phyloP scores from a whole-genome alignment of 2,888 invertebrate species.

The Hoplodrina ambigua region DNA sequence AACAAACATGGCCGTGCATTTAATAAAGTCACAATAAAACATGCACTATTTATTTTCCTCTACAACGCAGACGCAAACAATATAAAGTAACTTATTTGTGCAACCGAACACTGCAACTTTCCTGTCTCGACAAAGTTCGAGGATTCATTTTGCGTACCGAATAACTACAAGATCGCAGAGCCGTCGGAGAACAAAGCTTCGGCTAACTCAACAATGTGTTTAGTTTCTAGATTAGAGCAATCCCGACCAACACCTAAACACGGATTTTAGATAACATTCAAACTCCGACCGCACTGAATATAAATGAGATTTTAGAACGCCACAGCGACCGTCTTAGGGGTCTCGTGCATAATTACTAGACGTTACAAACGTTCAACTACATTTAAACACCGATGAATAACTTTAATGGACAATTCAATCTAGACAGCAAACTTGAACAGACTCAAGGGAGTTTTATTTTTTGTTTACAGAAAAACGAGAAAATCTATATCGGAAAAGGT shows the following conservation, averaged over 20 bases:
- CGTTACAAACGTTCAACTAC: conserved; percentile 79
- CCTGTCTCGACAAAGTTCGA: conserved; percentile 66
- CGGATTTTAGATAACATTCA: conserved; percentile 90
- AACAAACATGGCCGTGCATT: conserved; percentile 55
- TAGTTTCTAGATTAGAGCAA: conserved; percentile 89
- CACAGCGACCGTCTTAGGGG: conserved; percentile 82
- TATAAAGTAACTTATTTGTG: conserved; percentile 63
- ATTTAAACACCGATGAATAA: conserved; percentile 79
- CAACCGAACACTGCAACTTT: conserved; percentile 65
- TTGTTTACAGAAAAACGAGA: conserved; percentile 48
- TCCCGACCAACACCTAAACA: conserved; percentile 90
- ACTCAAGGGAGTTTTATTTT: conserved; percentile 40
- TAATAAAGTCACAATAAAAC: conserved; percentile 55
- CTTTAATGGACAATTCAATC: conserved; percentile 77
- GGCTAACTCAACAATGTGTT: conserved; percentile 88
- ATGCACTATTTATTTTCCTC: conserved; percentile 61
- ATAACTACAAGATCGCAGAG: conserved; percentile 72
- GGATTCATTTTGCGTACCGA: conserved; percentile 72
- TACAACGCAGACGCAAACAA: conserved; percentile 63
- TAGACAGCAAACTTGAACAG: conserved; percentile 55
- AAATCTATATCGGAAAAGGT: conserved; percentile 57
- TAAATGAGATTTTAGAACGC: conserved; percentile 89
- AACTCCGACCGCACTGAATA: conserved; percentile 89
- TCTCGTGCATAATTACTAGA: conserved; percentile 87
- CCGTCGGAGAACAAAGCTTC: conserved; percentile 83